A percentile compares a stretch with the other conserved stretches of the same genome.
Evolutionary conservation across 2,888 invertebrate species (phyloP).

Genomic region (Cataglyphis rosenhaueri): DNA sequence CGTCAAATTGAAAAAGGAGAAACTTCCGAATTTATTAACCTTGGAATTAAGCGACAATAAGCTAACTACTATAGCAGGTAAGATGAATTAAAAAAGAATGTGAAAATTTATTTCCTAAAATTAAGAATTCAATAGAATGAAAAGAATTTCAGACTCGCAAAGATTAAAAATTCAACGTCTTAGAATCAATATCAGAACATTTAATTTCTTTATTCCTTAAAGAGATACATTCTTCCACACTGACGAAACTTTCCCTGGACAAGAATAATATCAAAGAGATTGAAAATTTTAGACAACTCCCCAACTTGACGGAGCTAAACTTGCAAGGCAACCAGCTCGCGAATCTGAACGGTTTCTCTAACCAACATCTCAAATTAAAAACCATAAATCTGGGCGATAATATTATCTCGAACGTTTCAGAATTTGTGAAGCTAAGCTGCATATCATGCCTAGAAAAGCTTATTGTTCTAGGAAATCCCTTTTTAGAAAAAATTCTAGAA

Average conservation of each 20-base stretch:
- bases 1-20: conserved; percentile 58
- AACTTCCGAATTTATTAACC: conserved; percentile 86
- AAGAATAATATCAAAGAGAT: conserved; percentile 90
- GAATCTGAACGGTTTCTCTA: conserved; percentile 86
- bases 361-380: conserved; percentile 84
- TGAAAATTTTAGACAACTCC: conserved; percentile 88
- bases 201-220: neutral
- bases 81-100: neutral
- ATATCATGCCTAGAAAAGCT: conserved; percentile 86
- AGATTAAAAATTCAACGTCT: neutral
- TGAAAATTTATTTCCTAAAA: neutral
- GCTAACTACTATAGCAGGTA: conserved; percentile 83
- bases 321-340: conserved; percentile 89
- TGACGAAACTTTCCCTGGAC: conserved; percentile 92
- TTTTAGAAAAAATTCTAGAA: conserved; percentile 69
- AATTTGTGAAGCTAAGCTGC: conserved; percentile 87
- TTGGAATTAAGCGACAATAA: conserved; percentile 88
- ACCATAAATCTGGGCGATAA: conserved; percentile 88
- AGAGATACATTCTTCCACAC: conserved; percentile 85
- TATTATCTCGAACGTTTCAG: conserved; percentile 86
- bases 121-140: neutral
- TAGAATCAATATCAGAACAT: neutral
- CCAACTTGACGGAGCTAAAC: conserved; percentile 90
- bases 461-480: conserved; percentile 87
- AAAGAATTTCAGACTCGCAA: neutral